Evolutionary conservation across 2,888 invertebrate genomes (phyloP), one percentile per base, ranked within the genome.

Genomic region (Linnaemya vulpina): DNA sequence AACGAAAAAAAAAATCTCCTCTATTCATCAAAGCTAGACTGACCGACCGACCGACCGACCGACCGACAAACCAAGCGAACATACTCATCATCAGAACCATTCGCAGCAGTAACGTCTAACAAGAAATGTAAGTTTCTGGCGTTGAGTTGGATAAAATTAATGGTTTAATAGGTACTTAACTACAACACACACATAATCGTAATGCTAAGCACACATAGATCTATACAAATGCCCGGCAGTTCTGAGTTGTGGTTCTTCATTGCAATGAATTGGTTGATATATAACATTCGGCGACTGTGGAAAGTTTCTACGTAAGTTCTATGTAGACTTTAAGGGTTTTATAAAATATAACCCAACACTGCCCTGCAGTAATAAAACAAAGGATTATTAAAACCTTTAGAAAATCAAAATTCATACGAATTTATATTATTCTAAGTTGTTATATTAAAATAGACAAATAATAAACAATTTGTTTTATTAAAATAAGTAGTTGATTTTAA

Each of bases 101-200:
- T 17, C n/a, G 17, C 71, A 77, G 17, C 71, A 77, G 13, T 55
- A 73, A 15, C 35, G 20, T 84, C 83, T 77, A 73, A 43, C 58
- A 35, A 71, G 82, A 76, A 65, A 71, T 71, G 70, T 40, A 40
- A 65, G 49, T 71, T 79, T 70, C 67, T 71, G 73, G 43, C 55
- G 51, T 75, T 79, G 58, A 68, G 62, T 76, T 84, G 51, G n/a
- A 74, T 77, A 51, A 84, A 81, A 77, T 84, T 77, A 81, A 77
- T 81, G 76, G 73, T 67, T 67, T 75, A 49, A 49, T 55, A 73
- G 60, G 30, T 70, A 74, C 20, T 60, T 40, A 43, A 60, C 20
- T 51, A 35, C 55, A 58, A 40, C 17, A 70, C 58, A 70, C 58
- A 55, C n/a, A 38, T 46, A 49, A 46, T 17, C 46, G 46, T 11